These are phyloP conservation scores for Camelus dromedarius DNA, from an alignment of 2,113 vertebrate genomes.

Conservation along the genomic window DNA sequence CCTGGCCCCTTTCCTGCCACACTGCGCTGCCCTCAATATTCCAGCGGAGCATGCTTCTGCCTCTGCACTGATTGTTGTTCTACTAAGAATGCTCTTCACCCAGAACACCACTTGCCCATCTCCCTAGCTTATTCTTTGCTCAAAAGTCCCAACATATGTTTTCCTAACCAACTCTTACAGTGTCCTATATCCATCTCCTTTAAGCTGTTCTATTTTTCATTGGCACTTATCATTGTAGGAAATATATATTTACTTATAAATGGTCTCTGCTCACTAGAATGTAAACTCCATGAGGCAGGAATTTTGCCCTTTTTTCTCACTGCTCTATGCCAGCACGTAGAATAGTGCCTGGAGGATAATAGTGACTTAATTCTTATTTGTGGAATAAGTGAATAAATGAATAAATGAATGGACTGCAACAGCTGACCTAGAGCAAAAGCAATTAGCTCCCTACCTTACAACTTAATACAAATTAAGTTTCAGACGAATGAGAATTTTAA, in stretches of 20 bases:
- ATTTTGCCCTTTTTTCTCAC: neutral
- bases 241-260: neutral
- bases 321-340: neutral
- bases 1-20: neutral
- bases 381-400: neutral
- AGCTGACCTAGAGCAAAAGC: neutral
- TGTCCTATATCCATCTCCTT: neutral
- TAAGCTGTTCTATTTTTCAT: neutral
- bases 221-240: neutral
- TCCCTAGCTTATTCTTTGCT: neutral
- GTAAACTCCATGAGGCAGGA: neutral
- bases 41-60: neutral
- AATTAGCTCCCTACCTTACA: neutral
- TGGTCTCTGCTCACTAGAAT: neutral
- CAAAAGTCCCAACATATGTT: neutral
- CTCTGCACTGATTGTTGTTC: neutral
- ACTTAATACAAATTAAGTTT: neutral
- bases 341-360: neutral
- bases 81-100: neutral
- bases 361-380: neutral
- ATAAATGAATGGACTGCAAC: neutral
- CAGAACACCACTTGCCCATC: neutral
- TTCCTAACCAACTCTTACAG: neutral
- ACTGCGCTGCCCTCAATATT: neutral
- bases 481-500: neutral